A percentile compares a stretch with the other conserved stretches of the same genome.
Conservation (phyloP, 2,797 vertebrate species). For the Gymnothorax reevesii region DNA sequence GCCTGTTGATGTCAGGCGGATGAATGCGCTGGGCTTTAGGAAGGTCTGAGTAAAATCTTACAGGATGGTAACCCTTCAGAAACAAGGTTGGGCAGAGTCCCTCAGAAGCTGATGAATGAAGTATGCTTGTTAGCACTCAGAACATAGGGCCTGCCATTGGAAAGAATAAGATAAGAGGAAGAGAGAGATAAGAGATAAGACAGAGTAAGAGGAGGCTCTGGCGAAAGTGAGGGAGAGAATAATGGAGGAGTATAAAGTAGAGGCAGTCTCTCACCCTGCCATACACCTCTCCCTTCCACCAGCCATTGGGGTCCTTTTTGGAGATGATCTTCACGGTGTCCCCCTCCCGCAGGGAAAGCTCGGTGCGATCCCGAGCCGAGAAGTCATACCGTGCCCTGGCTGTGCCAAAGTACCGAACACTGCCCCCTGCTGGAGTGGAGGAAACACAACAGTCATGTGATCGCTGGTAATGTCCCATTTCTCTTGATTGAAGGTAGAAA, state of each 20-base stretch:
- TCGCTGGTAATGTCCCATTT: not conserved
- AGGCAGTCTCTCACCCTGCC: constrained; percentile 75
- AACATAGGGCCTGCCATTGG: not conserved
- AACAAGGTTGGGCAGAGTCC: too few species aligned
- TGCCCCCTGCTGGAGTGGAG: constrained; percentile 60
- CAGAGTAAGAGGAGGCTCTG: too few species aligned
- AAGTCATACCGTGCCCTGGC: constrained; percentile 89
- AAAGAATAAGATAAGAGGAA: not conserved
- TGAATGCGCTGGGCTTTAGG: too few species aligned
- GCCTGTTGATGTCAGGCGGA: too few species aligned
- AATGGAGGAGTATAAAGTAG: not conserved
- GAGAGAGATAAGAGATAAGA: not conserved
- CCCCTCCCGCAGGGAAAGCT: constrained; percentile 84
- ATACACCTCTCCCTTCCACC: constrained; percentile 95
- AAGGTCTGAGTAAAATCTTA: too few species aligned
- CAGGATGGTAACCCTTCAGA: too few species aligned
- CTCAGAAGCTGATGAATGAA: too few species aligned
- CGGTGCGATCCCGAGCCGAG: constrained; percentile 85
- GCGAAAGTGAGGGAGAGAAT: not conserved
- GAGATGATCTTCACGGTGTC: constrained; percentile 89
- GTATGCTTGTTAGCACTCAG: not conserved
- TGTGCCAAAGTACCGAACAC: constrained; percentile 71
- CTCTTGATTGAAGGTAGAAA: too few species aligned
- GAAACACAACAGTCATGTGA: not conserved
- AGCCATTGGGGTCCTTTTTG: constrained; percentile 86